Base-by-base conservation (phyloP, 2,113 vertebrate genomes). In the Cnemophilus loriae region DNA sequence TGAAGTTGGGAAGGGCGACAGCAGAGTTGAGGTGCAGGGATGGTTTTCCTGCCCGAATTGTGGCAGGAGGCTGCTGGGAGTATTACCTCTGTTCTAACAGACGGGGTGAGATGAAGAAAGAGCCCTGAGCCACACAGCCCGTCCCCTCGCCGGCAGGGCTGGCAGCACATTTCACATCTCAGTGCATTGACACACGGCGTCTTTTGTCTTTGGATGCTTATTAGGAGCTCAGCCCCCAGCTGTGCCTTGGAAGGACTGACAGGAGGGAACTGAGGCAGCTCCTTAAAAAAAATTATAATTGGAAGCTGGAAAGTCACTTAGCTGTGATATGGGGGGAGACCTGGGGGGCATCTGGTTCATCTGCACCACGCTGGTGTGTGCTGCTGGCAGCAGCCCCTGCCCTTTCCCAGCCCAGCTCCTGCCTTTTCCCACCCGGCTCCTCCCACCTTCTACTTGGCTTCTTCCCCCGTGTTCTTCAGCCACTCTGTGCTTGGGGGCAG, bases 201-300 rank as follows among this genome's bases (percentile, higher is more conserved):
- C 75, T 76, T 94, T 94, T 94, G 82, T 93, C 67, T 93, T 60
- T 46, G 67, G 41, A 13, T 79, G 90, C 73, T 82, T 35, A 32
- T 73, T 30, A 65, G 59, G 24, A 5, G 5, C 46, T 83, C 69
- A 67, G 22, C 67, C 63, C 87, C 61, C 26, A 57, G 71, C 86
- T n/a, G 75, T 42, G 92, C 82, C 79, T 88, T 46, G 57, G 83
- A 50, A 80, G 42, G 71, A 85, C 82, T 93, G 71, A 0, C 59
- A 63, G 88, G 1, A 6, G 4, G 41, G 63, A 64, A 57, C 2
- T 33, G 77, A 92, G 20, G 67, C 69, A 82, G 55, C 46, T 90
- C 49, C 57, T 56, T 22, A 3, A 35, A 39, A 75, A 39, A 41
- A 41, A 41, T 41, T 12, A 13, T 53, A 47, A 41, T 9, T 63